Base-by-base conservation (phyloP, 23 tunicate genomes). In the Phallusia fumigata region DNA sequence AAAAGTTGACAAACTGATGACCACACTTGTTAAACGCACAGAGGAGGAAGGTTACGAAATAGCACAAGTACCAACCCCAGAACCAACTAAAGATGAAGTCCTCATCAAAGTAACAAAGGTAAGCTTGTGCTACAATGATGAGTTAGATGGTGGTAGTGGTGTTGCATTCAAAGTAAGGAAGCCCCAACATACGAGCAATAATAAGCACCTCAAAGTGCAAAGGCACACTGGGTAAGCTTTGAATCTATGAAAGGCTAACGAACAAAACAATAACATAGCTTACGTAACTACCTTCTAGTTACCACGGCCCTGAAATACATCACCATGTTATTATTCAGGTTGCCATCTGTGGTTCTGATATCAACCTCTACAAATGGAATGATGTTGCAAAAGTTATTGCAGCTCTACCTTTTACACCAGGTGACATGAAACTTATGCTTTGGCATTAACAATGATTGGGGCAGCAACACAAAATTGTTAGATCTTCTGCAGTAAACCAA, bases 281-380 rank as follows among this genome's bases (percentile, higher is more conserved):
- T n/a, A n/a, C n/a, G n/a, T n/a, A n/a, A n/a, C n/a, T n/a, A n/a
- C n/a, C n/a, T n/a, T n/a, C n/a, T n/a, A n/a, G n/a, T n/a, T n/a
- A n/a, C n/a, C n/a, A n/a, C n/a, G n/a, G n/a, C n/a, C n/a, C n/a
- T n/a, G n/a, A n/a, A n/a, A n/a, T n/a, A n/a, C n/a, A n/a, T n/a
- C n/a, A n/a, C n/a, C n/a, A n/a, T n/a, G n/a, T 10, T 40, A 6
- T 58, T 58, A 21, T 21, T 58, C 28, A 91, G 92, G 99, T 91
- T 19, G 95, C 97, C 10, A 80, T 96, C 6, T 96, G 99, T 85
- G 99, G 99, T 28, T 96, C 99, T 0, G 99, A 96, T 53, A 96
- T 96, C 10, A 88, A 83, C 74, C 79, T 96, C 32, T 96, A 88
- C 74, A 91, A 88, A 51, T 96, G 99, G 99, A 96, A 96, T 84